Evolutionary conservation across 2,888 invertebrate species (phyloP).

Genomic region (Brachyptera risi): DNA sequence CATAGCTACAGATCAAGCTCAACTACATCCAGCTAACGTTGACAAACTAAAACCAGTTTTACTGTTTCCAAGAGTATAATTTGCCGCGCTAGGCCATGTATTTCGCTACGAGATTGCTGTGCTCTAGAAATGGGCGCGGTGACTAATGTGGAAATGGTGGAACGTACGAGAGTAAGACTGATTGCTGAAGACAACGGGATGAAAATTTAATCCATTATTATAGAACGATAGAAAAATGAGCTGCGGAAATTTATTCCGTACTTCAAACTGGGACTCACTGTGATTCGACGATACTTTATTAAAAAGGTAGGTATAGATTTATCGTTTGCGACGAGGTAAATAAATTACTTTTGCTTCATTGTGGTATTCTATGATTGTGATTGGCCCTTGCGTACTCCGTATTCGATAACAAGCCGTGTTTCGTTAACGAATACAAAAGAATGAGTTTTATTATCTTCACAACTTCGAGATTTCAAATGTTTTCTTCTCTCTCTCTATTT

Average conservation of each 20-base stretch:
- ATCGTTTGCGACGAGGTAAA: too few species aligned
- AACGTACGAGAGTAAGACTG: neutral
- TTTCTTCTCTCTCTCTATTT: too few species aligned
- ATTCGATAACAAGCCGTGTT: too few species aligned
- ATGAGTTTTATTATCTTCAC: too few species aligned
- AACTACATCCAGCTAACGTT: neutral
- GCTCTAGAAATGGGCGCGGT: neutral
- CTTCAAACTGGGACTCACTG: neutral
- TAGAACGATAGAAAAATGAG: conserved; percentile 5
- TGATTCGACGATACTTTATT: neutral
- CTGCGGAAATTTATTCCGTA: neutral
- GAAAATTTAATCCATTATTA: neutral
- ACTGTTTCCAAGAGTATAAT: conserved; percentile 14
- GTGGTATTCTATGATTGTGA: too few species aligned
- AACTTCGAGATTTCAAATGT: too few species aligned
- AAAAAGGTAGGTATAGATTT: too few species aligned
- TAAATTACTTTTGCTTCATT: too few species aligned
- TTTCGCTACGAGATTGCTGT: neutral
- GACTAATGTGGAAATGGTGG: neutral
- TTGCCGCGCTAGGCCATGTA: neutral
- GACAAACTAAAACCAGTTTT: conserved; percentile 13
- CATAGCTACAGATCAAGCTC: neutral
- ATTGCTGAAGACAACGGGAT: neutral
- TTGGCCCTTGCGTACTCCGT: too few species aligned
- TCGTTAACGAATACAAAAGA: too few species aligned